phyloP scores from a whole-genome alignment of 1,140 invertebrate species.

The Drosophila saltans region DNA sequence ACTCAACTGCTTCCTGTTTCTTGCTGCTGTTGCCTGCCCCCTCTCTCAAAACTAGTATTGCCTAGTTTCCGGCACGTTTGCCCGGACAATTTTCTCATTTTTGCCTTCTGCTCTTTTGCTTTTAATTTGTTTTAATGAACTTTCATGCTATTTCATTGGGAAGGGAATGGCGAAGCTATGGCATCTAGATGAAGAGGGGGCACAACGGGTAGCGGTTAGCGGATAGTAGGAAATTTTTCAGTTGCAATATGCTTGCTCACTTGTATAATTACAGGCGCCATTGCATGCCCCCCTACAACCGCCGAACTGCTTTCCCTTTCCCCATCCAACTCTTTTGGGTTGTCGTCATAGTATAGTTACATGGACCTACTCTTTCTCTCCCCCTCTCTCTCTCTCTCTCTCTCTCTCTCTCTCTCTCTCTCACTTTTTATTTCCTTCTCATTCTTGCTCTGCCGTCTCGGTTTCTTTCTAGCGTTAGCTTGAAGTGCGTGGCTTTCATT shows the following conservation, averaged over 20 bases:
- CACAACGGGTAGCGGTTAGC: no score
- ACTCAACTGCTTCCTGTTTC: slow-evolving; percentile 1
- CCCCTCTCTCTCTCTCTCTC: not conserved
- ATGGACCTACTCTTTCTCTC: not conserved
- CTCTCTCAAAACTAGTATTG: slow-evolving; percentile 29
- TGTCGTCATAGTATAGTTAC: not conserved
- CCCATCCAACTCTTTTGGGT: not conserved
- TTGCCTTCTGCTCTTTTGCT: slow-evolving; percentile 57
- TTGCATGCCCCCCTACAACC: slow-evolving; percentile 56
- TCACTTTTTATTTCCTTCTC: slow-evolving; percentile 19
- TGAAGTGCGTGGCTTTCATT: slow-evolving; percentile 80
- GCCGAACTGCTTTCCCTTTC: not conserved
- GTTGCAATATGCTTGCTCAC: slow-evolving; percentile 77
- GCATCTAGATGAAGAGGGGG: not conserved
- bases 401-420: not conserved
- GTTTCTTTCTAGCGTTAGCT: slow-evolving; percentile 23
- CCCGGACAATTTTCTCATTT: slow-evolving; percentile 64
- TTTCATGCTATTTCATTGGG: slow-evolving; percentile 68
- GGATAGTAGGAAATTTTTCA: not conserved
- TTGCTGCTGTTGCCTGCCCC: no score
- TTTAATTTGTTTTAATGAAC: slow-evolving; percentile 82
- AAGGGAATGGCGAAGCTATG: not conserved
- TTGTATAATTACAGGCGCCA: slow-evolving; percentile 79
- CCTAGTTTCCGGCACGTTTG: slow-evolving; percentile 72
- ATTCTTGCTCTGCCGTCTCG: not conserved